Base-by-base conservation (phyloP, 2,797 vertebrate genomes). In the Liparis tanakae region DNA sequence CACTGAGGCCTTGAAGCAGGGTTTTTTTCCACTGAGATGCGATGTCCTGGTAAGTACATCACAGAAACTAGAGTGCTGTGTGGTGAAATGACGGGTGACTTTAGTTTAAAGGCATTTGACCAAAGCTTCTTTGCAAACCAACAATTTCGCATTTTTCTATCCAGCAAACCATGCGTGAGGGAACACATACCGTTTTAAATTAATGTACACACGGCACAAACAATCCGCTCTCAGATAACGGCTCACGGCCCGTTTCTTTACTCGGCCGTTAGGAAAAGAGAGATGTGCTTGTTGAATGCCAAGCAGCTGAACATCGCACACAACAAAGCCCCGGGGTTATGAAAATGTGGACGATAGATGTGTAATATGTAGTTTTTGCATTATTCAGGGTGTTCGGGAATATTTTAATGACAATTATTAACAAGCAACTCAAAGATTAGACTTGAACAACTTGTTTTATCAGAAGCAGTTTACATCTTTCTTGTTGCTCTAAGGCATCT, bases 1-100 rank as follows among this genome's bases (percentile, higher is more conserved):
- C 61, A 48, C 53, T 15, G 46, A 67, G 61, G 77, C 85, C 85
- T 88, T 87, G 64, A 87, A 83, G 85, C 78, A 15, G 14, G 14
- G 10, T 62, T 79, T 84, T 83, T 57, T 54, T 17, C 37, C 58
- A 60, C 10, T 63, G 76, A 77, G 66, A 36, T 65, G 43, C 41
- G 66, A 36, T 57, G 43, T 50, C 63, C 70, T 65, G 54, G 20
- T 61, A n/a, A 67, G 79, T 18, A 50, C 17, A 70, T 78, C 82
- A 74, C 70, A 68, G 41, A 56, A 33, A 65, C 53, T 22, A 5
- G 53, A 60, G 50, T 7, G 15, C 22, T 54, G 79, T 72, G 22
- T 48, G 71, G 79, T 55, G 59, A 22, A 70, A 25, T 67, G 44
- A 20, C 58, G 57, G 63, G 70, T 36, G 39, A 70, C 36, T 77